Conservation (phyloP, 2,888 invertebrate species). For the Caenorhabditis sp. region DNA sequence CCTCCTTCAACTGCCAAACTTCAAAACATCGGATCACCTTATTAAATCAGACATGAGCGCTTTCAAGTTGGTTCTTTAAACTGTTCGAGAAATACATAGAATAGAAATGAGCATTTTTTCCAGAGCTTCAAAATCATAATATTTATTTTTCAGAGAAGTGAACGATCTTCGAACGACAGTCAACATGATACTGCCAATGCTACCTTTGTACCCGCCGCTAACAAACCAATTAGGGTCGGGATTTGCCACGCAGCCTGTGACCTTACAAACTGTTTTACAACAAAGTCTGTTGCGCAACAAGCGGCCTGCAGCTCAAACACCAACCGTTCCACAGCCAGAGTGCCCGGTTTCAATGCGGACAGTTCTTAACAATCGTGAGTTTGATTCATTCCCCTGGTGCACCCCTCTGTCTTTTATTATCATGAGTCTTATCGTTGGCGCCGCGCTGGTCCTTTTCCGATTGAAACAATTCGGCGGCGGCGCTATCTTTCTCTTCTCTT, state of each 20-base stretch:
- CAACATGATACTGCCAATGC: constrained; percentile 52
- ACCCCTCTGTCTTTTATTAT: no score
- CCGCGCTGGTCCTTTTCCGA: background rate
- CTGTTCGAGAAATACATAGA: background rate
- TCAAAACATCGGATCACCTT: constrained; percentile 29
- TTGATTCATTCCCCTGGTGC: background rate
- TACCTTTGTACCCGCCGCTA: constrained; percentile 34
- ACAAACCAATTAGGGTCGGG: constrained; percentile 9
- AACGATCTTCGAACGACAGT: constrained; percentile 49
- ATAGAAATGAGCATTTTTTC: background rate
- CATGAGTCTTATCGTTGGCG: no score
- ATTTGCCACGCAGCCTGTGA: no score
- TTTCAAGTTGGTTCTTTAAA: constrained; percentile 42
- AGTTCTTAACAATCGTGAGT: constrained; percentile 59
- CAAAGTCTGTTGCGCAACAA: constrained; percentile 39
- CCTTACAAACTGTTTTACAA: constrained; percentile 11
- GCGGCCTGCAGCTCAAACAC: constrained; percentile 33
- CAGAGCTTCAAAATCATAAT: background rate
- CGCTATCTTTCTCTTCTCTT: constrained; percentile 1
- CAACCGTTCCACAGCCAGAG: constrained; percentile 58
- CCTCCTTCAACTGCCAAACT: constrained; percentile 1
- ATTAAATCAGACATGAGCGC: constrained; percentile 50
- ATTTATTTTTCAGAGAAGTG: constrained; percentile 53
- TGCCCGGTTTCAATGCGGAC: constrained; percentile 68
- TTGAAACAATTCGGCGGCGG: background rate